Base-by-base conservation (phyloP, 2,113 vertebrate genomes). In the Malurus cyaneus region DNA sequence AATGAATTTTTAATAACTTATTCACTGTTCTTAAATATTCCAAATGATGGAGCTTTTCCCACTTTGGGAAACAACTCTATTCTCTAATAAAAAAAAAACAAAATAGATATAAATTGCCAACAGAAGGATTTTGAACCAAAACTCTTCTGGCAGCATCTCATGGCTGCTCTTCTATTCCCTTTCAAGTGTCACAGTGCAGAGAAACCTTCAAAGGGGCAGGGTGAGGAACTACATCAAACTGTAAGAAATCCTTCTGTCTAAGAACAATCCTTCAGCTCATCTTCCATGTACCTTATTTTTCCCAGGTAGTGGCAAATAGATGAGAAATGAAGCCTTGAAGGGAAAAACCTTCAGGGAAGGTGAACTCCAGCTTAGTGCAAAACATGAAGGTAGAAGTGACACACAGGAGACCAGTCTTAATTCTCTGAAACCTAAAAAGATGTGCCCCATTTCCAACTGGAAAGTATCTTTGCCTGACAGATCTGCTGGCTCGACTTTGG, bases 1-100 rank as follows among this genome's bases (percentile, higher is more conserved):
- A 20, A 83, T 96, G 67, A 6, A 80, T 93, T 92, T 93, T 95
- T 92, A 94, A 94, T 92, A 25, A n/a, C 53, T 93, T 59, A 29
- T 89, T 72, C 60, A 20, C 62, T 86, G 31, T 52, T 71, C 52
- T 92, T 83, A 88, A 64, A 31, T 71, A 71, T 82, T 93, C n/a
- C 60, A 83, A 80, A 70, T 59, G 71, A 81, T 7, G 41, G 60
- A 72, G 41, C 18, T 79, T 91, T 87, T 70, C 54, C n/a, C 36
- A 56, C 42, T 87, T 74, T 49, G 26, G 61, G 65, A 93, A 65
- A n/a, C 24, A 74, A 76, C 53, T 62, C 42, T 34, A 36, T 12
- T 52, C 36, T 52, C 60, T 65, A 76, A 64, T 32, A n/a, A 67
- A 65, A 72, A 72, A 57, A 72, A 57, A 46, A 19, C 46, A 52